Conservation (phyloP, 2,113 vertebrate genomes). For the Megaceryle torquata region DNA sequence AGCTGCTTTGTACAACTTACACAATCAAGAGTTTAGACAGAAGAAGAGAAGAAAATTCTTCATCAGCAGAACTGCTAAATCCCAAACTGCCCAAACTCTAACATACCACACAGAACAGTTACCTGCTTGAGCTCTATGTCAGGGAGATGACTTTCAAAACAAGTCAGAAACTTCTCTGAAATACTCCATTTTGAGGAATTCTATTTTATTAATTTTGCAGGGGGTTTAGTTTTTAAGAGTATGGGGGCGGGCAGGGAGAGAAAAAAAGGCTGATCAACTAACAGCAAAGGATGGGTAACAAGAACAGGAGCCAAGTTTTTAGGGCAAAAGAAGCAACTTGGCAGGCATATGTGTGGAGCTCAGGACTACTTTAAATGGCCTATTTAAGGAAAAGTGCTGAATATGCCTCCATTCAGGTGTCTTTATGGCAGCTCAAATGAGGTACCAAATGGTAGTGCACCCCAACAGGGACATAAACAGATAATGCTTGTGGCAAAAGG, state of each 20-base stretch:
- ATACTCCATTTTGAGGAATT: background rate
- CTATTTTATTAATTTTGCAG: background rate
- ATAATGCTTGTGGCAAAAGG: background rate
- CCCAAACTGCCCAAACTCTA: background rate
- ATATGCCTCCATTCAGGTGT: background rate
- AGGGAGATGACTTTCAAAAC: background rate
- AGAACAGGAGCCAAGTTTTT: background rate
- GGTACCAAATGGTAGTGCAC: background rate
- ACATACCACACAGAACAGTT: background rate
- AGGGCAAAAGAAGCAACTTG: background rate
- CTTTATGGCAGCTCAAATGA: background rate
- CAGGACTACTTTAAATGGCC: background rate
- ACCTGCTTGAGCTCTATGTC: background rate
- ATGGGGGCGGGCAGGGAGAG: accelerated
- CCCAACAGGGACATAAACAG: background rate
- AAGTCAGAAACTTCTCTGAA: background rate
- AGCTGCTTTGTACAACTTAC: background rate
- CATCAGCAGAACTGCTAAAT: background rate
- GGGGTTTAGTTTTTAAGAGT: background rate
- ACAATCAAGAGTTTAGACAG: background rate
- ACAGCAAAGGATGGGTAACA: background rate
- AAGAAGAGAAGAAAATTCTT: background rate
- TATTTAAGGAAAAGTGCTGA: background rate
- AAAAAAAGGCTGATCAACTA: background rate
- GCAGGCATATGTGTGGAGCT: accelerated